These are phyloP conservation scores for Drymodes brunneopygia DNA, from an alignment of 2,113 vertebrate genomes.

Conservation along the genomic window DNA sequence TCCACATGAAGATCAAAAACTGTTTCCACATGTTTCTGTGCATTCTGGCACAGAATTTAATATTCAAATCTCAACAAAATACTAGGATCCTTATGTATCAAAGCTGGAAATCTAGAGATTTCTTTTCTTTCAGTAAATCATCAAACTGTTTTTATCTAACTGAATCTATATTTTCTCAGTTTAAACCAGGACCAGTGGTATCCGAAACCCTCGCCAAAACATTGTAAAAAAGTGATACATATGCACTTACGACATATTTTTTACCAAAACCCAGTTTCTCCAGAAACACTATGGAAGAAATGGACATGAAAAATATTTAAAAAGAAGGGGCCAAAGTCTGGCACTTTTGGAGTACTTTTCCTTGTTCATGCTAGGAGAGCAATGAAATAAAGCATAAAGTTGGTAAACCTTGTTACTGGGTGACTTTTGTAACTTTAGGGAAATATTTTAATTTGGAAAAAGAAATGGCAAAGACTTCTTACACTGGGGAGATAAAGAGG, in stretches of 20 bases:
- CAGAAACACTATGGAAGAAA: not conserved
- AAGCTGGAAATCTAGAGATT: not conserved
- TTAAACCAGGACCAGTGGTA: not conserved
- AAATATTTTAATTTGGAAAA: not conserved
- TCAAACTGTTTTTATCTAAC: not conserved
- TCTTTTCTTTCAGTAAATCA: not conserved
- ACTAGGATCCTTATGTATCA: not conserved
- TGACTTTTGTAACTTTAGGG: not conserved
- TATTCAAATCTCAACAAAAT: not conserved
- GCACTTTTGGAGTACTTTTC: not conserved
- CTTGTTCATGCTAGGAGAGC: not conserved
- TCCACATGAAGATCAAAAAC: not conserved
- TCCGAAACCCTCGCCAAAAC: not conserved
- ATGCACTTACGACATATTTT: not conserved
- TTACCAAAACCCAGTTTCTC: not conserved
- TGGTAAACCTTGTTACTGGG: not conserved
- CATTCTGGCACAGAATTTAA: not conserved
- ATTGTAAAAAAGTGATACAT: not conserved
- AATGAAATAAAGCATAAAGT: not conserved
- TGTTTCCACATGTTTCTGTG: not conserved
- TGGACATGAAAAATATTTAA: not conserved
- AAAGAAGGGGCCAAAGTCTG: not conserved
- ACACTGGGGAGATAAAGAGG: fast-evolving
- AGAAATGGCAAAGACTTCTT: not conserved
- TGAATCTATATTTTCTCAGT: not conserved